Evolutionary conservation across 2,113 vertebrate species (phyloP).

Genomic region (Solea solea): DNA sequence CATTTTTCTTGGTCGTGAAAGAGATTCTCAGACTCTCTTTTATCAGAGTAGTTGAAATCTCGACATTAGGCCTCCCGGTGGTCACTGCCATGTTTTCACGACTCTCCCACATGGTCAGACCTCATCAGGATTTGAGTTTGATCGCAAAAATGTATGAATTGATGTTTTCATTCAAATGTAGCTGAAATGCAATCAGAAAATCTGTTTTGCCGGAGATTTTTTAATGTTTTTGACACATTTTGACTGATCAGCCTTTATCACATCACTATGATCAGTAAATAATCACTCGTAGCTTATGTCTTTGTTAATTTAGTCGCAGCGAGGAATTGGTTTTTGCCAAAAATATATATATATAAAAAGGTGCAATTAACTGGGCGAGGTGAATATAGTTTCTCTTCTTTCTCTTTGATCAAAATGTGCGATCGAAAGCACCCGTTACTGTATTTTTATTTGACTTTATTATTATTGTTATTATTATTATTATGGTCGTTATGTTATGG

Average conservation of each 20-base stretch:
- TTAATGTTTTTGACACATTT: slow-evolving; percentile 4
- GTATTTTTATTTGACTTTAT: background rate
- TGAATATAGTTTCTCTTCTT: background rate
- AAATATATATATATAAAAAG: slow-evolving; percentile 21
- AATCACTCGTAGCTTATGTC: slow-evolving; percentile 25
- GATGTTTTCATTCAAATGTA: too few species aligned
- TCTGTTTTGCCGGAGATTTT: slow-evolving; percentile 17
- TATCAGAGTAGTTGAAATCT: too few species aligned
- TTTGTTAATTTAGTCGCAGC: slow-evolving; percentile 2
- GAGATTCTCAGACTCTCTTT: too few species aligned
- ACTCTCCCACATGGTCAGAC: too few species aligned
- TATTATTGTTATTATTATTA: slow-evolving; percentile 24
- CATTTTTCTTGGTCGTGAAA: too few species aligned
- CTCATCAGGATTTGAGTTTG: too few species aligned
- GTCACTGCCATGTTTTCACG: too few species aligned
- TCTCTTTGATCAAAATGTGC: slow-evolving; percentile 4
- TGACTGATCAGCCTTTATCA: slow-evolving; percentile 21
- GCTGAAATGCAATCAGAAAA: too few species aligned
- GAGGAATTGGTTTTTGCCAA: slow-evolving; percentile 24
- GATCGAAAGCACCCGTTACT: slow-evolving; percentile 18
- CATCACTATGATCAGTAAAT: slow-evolving; percentile 22
- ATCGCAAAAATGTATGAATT: too few species aligned
- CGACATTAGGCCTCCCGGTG: too few species aligned
- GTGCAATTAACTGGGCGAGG: slow-evolving; percentile 40
- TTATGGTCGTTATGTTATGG: slow-evolving; percentile 23